A percentile compares a stretch with the other conserved stretches of the same genome.
phyloP scores from a whole-genome alignment of 2,888 invertebrate species.

The Eupithecia insigniata region DNA sequence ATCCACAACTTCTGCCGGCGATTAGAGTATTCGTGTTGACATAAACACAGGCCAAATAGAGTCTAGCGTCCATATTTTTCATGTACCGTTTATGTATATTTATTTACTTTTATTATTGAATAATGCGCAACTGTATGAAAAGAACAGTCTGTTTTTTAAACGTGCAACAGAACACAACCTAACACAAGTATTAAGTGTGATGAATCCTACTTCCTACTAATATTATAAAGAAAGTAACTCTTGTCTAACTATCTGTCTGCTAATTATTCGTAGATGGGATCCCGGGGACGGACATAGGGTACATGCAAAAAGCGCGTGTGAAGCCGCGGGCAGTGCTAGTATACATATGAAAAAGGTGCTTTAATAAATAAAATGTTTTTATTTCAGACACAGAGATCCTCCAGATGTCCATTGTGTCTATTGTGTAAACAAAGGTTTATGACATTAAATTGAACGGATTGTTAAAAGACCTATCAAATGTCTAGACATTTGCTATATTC shows the following conservation, averaged over 20 bases:
- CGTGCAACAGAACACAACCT: not conserved
- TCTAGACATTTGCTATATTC: not conserved
- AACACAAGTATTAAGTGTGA: not conserved
- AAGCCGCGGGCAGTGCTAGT: no score
- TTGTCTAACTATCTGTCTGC: no score
- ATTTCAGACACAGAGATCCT: no score
- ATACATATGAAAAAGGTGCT: no score
- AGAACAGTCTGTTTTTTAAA: not conserved
- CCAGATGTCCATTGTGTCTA: no score
- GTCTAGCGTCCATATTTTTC: slow-evolving; percentile 70
- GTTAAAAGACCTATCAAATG: not conserved
- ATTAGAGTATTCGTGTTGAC: slow-evolving; percentile 80
- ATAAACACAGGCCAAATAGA: slow-evolving; percentile 74
- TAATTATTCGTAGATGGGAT: no score
- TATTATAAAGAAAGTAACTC: no score
- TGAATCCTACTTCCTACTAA: no score
- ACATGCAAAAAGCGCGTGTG: no score
- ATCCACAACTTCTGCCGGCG: slow-evolving; percentile 76
- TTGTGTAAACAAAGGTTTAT: no score
- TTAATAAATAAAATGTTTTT: no score
- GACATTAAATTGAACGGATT: not conserved
- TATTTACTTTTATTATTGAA: slow-evolving; percentile 20
- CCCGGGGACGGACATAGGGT: no score
- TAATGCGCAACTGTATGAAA: not conserved
- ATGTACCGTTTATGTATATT: slow-evolving; percentile 46